Percentiles rank a stretch among this genome's conserved stretches.
Conservation (phyloP, 30 jellyfish, hydroid and myxozoan species). For the Turritopsis rubra region DNA sequence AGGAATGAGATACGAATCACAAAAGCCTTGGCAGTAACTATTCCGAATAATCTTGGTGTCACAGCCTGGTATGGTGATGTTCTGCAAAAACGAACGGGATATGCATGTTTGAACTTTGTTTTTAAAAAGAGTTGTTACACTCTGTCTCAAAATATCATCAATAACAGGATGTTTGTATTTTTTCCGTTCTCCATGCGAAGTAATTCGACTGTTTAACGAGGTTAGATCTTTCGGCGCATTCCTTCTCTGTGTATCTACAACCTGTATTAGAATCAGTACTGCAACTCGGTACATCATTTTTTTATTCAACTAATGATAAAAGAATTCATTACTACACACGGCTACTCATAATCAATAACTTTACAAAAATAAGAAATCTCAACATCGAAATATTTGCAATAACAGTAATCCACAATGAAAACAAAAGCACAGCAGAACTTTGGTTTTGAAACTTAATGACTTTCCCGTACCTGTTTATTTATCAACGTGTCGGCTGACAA, state of each 20-base stretch:
- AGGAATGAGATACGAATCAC: background rate
- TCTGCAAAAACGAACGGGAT: background rate
- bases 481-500: background rate
- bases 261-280: background rate
- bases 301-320: background rate
- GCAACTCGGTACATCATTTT: background rate
- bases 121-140: background rate
- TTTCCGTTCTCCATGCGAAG: background rate
- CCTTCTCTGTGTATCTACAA: background rate
- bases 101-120: background rate
- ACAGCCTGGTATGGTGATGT: background rate
- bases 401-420: background rate
- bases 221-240: background rate
- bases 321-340: background rate
- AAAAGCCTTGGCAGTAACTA: background rate
- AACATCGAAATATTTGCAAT: background rate
- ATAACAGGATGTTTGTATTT: background rate
- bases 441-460: background rate
- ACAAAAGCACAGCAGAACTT: background rate
- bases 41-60: background rate
- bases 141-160: background rate
- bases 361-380: background rate
- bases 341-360: background rate
- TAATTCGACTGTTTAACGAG: background rate
- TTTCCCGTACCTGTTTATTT: background rate